Conservation (phyloP, 2,113 vertebrate genomes). For the Forbesichthys papilliferus region DNA sequence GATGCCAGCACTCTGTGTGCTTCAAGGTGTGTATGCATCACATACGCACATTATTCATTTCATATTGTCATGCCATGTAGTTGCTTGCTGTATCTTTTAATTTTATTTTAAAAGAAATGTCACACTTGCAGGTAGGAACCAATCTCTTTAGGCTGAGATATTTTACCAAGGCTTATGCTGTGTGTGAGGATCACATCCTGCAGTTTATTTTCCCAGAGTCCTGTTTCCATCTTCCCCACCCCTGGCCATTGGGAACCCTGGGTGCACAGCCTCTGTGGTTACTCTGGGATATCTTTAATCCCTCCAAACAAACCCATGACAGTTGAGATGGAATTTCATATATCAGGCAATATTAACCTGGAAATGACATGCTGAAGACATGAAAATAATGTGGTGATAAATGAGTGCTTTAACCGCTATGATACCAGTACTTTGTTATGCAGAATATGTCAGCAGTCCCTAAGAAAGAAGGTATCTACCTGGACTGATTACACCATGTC, state of each 20-base stretch:
- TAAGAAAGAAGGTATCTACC: neutral
- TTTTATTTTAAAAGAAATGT: slow-evolving; percentile 57
- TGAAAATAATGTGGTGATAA: slow-evolving; percentile 18
- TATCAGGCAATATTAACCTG: slow-evolving; percentile 59
- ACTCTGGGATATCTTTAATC: slow-evolving; percentile 69
- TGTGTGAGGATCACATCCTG: slow-evolving; percentile 63
- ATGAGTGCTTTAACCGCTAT: slow-evolving; percentile 8
- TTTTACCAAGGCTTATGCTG: slow-evolving; percentile 64
- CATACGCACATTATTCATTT: neutral
- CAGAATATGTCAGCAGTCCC: neutral
- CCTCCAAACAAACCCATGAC: slow-evolving; percentile 71
- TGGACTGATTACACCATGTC: neutral
- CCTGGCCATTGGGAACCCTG: slow-evolving; percentile 56
- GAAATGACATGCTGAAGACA: slow-evolving; percentile 32
- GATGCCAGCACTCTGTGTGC: neutral
- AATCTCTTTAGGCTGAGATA: slow-evolving; percentile 69
- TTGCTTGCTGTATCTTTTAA: neutral
- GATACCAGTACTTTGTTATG: neutral
- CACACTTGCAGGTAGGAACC: slow-evolving; percentile 71
- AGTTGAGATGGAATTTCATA: slow-evolving; percentile 54
- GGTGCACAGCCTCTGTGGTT: slow-evolving; percentile 48
- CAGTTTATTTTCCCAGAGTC: slow-evolving; percentile 75
- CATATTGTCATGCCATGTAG: too few species aligned
- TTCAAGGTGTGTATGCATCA: slow-evolving; percentile 19
- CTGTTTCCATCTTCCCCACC: slow-evolving; percentile 55